Conservation (phyloP, 2,113 vertebrate species). For the Ceyx cyanopectus region DNA sequence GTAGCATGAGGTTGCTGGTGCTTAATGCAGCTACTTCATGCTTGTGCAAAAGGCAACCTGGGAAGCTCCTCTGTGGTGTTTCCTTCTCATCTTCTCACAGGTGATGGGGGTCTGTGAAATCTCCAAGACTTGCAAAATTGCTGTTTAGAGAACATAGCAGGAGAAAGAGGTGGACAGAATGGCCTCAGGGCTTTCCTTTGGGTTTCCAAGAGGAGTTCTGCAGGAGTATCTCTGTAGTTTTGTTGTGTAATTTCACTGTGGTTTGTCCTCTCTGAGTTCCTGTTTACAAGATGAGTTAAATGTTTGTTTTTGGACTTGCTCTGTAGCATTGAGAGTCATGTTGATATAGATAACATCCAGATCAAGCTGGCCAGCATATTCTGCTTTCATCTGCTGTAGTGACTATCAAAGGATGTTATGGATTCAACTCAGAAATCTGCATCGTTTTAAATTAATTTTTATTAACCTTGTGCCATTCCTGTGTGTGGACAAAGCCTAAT, state of each 20-base stretch:
- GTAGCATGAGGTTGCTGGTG: not conserved
- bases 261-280: not conserved
- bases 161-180: not conserved
- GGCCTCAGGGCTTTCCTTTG: not conserved
- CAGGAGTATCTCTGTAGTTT: not conserved
- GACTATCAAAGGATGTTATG: not conserved
- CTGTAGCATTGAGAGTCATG: not conserved
- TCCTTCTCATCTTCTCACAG: not conserved
- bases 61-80: not conserved
- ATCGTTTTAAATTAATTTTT: not conserved
- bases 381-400: not conserved
- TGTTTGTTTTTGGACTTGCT: not conserved
- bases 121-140: not conserved
- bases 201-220: not conserved
- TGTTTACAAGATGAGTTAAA: not conserved
- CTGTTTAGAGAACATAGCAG: not conserved
- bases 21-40: not conserved
- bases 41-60: not conserved
- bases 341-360: not conserved
- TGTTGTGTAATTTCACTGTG: not conserved
- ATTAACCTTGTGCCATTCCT: not conserved
- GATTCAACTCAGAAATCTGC: not conserved
- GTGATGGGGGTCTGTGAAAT: not conserved
- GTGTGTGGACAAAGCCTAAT: not conserved
- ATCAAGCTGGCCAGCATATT: not conserved